phyloP scores from a whole-genome alignment of 2,888 invertebrate genomes.

The Ctenicera cuprea region DNA sequence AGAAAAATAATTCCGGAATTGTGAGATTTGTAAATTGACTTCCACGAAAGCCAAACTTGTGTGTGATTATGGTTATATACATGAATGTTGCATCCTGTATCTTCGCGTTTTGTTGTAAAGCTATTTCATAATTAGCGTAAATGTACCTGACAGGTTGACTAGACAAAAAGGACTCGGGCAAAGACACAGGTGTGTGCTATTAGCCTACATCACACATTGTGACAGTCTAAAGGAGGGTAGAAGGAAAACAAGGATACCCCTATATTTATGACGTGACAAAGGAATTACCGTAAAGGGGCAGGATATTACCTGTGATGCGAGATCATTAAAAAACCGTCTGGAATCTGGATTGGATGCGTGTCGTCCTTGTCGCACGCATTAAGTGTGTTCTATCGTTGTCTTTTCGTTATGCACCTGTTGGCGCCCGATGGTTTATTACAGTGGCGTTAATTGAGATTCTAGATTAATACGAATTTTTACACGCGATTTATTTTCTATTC shows the following conservation, averaged over 20 bases:
- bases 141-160: constrained; percentile 13
- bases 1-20: too few relatives aligned
- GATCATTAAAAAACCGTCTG: constrained; percentile 68
- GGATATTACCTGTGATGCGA: constrained; percentile 66
- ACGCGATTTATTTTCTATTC: constrained; percentile 61
- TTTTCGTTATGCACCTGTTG: constrained; percentile 60
- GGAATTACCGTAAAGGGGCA: constrained; percentile 67
- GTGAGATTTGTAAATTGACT: too few relatives aligned
- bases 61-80: background rate
- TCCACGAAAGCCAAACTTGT: too few relatives aligned
- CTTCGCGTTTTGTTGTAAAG: background rate
- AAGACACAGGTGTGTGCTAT: constrained; percentile 46
- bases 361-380: constrained; percentile 60
- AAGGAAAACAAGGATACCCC: constrained; percentile 38
- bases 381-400: constrained; percentile 61
- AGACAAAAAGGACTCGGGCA: constrained; percentile 36
- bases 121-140: constrained; percentile 45
- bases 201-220: constrained; percentile 38
- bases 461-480: constrained; percentile 63
- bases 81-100: background rate
- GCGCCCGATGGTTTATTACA: constrained; percentile 65
- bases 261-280: constrained; percentile 68
- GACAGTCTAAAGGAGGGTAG: constrained; percentile 22
- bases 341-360: constrained; percentile 66
- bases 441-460: constrained; percentile 66